phyloP scores from a whole-genome alignment of 2,888 invertebrate species.

The Cantharis rufa region DNA sequence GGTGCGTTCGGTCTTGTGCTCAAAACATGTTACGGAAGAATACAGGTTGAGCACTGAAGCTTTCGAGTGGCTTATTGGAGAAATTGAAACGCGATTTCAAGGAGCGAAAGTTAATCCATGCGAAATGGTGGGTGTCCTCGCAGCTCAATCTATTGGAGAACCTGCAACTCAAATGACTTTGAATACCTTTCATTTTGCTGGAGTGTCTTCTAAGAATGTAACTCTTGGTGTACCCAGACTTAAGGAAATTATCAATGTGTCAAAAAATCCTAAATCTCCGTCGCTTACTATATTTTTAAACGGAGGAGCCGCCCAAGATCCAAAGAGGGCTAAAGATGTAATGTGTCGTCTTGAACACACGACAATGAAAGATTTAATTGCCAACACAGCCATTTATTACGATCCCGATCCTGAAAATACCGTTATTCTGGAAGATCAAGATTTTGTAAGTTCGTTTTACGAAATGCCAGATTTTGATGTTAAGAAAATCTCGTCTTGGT shows the following conservation, averaged over 20 bases:
- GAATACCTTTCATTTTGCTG: conserved; percentile 99
- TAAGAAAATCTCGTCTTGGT: conserved; percentile 95
- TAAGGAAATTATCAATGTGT: conserved; percentile 98
- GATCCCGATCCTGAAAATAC: conserved; percentile 87
- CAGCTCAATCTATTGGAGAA: conserved; percentile 98
- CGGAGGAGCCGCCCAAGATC: conserved; percentile 97
- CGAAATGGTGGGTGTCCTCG: conserved; percentile 99
- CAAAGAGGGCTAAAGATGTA: conserved; percentile 99
- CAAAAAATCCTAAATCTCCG: conserved; percentile 98
- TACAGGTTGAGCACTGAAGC: conserved; percentile 93
- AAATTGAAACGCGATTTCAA: conserved; percentile 98
- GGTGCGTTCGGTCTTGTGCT: conserved; percentile 91
- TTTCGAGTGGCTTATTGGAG: conserved; percentile 99
- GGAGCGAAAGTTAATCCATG: conserved; percentile 92
- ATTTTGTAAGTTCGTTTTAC: conserved; percentile 99
- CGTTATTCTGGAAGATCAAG: conserved; percentile 98
- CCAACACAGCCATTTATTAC: background rate
- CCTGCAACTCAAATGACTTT: conserved; percentile 99
- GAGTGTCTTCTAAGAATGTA: conserved; percentile 99
- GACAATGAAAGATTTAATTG: conserved; percentile 84
- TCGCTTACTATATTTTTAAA: conserved; percentile 97
- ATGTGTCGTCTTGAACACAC: conserved; percentile 97
- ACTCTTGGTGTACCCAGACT: conserved; percentile 98
- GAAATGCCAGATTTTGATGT: conserved; percentile 99
- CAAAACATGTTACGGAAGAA: conserved; percentile 95